A percentile compares a stretch with the other conserved stretches of the same genome.
phyloP scores from a whole-genome alignment of 2,113 vertebrate genomes.

The Tauraco erythrolophus region DNA sequence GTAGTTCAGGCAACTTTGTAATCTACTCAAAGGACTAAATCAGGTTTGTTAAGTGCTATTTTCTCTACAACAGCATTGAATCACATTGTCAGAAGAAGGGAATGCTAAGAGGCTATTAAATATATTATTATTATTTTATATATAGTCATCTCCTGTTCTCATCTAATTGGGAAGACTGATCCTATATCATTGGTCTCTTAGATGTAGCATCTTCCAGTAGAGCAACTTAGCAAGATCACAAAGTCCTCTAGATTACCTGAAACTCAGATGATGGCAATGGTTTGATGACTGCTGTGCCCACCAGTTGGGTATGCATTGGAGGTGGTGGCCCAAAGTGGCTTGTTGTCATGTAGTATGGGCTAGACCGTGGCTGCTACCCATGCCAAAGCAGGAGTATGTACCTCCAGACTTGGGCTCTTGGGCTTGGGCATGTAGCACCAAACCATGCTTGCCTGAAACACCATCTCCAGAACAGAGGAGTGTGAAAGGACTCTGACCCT shows the following conservation, averaged over 20 bases:
- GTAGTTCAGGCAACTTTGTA: slow-evolving; percentile 61
- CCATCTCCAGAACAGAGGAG: neutral
- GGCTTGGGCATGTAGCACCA: neutral
- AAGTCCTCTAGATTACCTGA: neutral
- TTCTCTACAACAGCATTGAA: slow-evolving; percentile 53
- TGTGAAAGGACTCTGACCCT: neutral
- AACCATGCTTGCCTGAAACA: neutral
- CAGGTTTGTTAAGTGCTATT: slow-evolving; percentile 50
- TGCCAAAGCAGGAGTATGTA: neutral
- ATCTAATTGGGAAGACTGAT: neutral
- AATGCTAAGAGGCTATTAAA: neutral
- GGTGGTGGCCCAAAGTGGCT: accelerated
- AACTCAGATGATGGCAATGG: neutral
- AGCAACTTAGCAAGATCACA: neutral
- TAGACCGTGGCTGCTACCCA: neutral
- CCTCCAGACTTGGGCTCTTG: neutral
- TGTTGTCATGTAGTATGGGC: neutral
- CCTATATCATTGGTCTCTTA: neutral
- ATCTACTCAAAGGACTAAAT: slow-evolving; percentile 55
- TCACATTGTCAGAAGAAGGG: slow-evolving; percentile 23
- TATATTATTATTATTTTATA: neutral
- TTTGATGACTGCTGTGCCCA: neutral
- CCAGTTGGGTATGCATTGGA: neutral
- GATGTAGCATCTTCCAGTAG: neutral
- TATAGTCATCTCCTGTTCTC: neutral